A percentile compares a stretch with the other conserved stretches of the same genome.
These are phyloP conservation scores for Microctonus hyperodae DNA, from an alignment of 2,888 invertebrate genomes.

Conservation along the genomic window DNA sequence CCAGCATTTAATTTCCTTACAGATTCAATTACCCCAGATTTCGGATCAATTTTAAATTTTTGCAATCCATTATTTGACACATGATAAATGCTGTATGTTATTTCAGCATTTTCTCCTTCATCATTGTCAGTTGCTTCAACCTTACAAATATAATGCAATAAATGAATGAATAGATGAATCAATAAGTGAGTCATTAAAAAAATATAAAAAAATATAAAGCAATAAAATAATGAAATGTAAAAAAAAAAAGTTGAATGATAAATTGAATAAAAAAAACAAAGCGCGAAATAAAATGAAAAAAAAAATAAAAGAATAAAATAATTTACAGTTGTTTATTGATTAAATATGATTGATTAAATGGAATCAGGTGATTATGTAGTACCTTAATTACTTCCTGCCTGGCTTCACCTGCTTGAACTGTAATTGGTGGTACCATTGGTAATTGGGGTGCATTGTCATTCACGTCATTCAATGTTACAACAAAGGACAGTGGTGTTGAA, in stretches of 20 bases:
- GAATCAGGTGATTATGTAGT: conserved; percentile 38
- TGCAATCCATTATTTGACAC: conserved; percentile 89
- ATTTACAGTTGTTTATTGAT: not conserved
- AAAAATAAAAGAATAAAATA: not conserved
- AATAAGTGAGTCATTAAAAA: not conserved
- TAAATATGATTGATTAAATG: conserved; percentile 6
- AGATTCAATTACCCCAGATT: conserved; percentile 80
- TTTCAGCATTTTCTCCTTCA: conserved; percentile 82
- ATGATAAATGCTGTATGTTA: conserved; percentile 86
- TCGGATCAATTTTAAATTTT: conserved; percentile 84
- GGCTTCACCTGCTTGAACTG: conserved; percentile 80
- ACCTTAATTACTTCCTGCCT: conserved; percentile 75
- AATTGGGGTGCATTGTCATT: conserved; percentile 88
- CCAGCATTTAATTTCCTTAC: conserved; percentile 84
- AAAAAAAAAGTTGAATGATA: too few species aligned
- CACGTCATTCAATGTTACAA: conserved; percentile 79
- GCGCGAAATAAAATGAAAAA: not conserved
- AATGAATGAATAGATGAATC: conserved; percentile 1
- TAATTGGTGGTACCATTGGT: conserved; percentile 80
- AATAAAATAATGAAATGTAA: too few species aligned
- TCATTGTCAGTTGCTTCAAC: conserved; percentile 86
- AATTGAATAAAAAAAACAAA: too few species aligned
- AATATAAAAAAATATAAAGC: not conserved
- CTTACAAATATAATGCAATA: conserved; percentile 58
- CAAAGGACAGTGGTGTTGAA: conserved; percentile 81